These are phyloP conservation scores for Tetramorium alpestre DNA, from an alignment of 1,140 invertebrate genomes.

Conservation along the genomic window DNA sequence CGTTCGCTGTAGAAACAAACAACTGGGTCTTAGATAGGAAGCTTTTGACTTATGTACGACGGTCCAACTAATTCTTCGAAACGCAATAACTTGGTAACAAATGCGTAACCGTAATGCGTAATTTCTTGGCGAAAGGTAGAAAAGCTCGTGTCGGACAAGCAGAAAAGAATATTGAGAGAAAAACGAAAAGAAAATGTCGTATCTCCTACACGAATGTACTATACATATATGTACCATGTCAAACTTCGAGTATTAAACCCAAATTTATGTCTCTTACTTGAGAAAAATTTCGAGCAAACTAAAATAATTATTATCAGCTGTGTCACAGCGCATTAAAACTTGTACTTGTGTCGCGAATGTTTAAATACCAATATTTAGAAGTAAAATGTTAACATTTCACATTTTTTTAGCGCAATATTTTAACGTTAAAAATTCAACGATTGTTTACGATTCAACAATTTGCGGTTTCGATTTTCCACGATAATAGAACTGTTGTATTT, in stretches of 20 bases:
- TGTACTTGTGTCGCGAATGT: not conserved
- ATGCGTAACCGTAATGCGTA: not conserved
- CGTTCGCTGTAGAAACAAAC: conserved; percentile 12
- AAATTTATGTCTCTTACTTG: not conserved
- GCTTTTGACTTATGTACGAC: conserved; percentile 50
- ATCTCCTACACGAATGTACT: not conserved
- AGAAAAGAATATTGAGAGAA: not conserved
- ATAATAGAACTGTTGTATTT: not conserved
- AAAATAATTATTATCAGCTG: not conserved
- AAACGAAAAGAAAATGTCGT: not conserved
- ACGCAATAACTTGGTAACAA: conserved; percentile 23
- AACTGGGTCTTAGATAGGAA: conserved; percentile 47
- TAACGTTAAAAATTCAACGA: not conserved
- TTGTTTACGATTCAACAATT: not conserved
- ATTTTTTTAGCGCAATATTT: not conserved
- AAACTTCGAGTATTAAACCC: not conserved
- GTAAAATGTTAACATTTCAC: not conserved
- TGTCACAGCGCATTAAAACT: not conserved
- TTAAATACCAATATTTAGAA: not conserved
- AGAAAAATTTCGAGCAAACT: not conserved
- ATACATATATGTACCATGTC: not conserved
- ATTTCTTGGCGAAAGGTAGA: not conserved
- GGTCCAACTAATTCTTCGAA: conserved; percentile 21
- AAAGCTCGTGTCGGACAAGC: not conserved
- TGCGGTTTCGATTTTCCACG: not conserved